Evolutionary conservation across 2,797 vertebrate species (phyloP).

Genomic region (Melopsittacus undulatus): DNA sequence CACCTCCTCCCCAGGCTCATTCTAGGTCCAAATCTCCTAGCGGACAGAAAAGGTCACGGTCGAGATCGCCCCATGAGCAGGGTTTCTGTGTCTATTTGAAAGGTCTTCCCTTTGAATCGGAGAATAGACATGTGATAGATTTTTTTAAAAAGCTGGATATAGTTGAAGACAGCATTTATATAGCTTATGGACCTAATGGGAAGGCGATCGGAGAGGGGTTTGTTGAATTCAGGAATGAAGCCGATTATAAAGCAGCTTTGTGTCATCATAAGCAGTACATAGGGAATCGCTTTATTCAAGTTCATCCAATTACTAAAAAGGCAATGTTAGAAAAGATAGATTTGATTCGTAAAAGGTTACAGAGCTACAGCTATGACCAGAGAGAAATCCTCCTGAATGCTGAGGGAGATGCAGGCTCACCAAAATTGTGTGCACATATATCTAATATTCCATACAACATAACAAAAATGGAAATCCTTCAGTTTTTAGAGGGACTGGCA

Average conservation of each 20-base stretch:
- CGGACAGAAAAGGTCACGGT: conserved; percentile 88
- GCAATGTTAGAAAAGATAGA: conserved; percentile 98
- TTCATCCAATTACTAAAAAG: conserved; percentile 94
- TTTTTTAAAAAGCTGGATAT: conserved; percentile 96
- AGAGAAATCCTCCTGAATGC: conserved; percentile 85
- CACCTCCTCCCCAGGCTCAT: conserved; percentile 76
- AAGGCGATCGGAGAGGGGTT: conserved; percentile 98
- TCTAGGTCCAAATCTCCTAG: conserved; percentile 78
- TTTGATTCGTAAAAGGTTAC: conserved; percentile 89
- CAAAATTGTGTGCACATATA: conserved; percentile 91
- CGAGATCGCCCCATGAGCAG: conserved; percentile 92
- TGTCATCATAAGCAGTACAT: conserved; percentile 98
- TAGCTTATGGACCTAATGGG: conserved; percentile 95
- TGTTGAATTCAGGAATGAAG: conserved; percentile 93
- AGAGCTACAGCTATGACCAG: conserved; percentile 86
- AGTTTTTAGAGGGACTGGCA: conserved; percentile 92
- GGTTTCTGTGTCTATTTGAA: conserved; percentile 97
- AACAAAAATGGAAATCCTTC: conserved; percentile 92
- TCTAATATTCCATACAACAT: conserved; percentile 98
- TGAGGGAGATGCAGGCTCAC: conserved; percentile 75
- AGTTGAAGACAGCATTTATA: conserved; percentile 96
- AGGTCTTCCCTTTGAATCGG: conserved; percentile 95
- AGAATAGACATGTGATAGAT: conserved; percentile 96
- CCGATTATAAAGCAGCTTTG: conserved; percentile 92
- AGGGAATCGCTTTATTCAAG: conserved; percentile 97